Base-by-base conservation (phyloP, 23 tunicate species). In the Trididemnum miniatum region DNA sequence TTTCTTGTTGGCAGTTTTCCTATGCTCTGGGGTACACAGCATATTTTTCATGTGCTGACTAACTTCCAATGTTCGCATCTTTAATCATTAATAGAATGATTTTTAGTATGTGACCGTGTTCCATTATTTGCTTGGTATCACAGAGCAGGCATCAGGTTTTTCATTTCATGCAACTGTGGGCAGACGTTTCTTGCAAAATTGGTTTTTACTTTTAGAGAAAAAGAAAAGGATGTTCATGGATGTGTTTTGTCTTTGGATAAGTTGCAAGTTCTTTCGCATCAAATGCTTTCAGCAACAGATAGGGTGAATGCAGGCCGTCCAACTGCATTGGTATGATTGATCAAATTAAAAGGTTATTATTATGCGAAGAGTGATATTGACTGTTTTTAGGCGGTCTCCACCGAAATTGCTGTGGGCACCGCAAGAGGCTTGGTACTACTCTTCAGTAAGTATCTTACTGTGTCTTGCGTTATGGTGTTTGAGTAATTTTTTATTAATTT, bases 241-340 rank as follows among this genome's bases (percentile, higher is more conserved):
- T 49, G 88, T 65, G 98, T 93, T 18, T 65, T 93, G n/a, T 74
- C 87, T 18, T 32, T 93, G 40, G 34, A 80, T 18, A 34, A 65
- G 28, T 23, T 88, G 87, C 82, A 85, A 57, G 72, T 44, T 38
- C 63, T 93, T 28, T 93, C 98, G 20, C 63, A 86, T 37, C 84
- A 83, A 15, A 80, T 93, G 69, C 31, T 49, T 34, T 84, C 93
- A 5, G 88, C 90, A 0, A 66, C 81, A 44, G 89, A 93, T 0
- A 52, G 89, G 34, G 83, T 93, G 9, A 93, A 93, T 84, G 88
- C 98, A 3, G 98, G 98, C 54, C 79, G 80, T 24, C 98, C 98
- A 20, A 86, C 97, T 1, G 60, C 97, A 34, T 54, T 91, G 87
- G 97, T 91, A 60, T 51, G 87, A 78, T 32, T 44, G 15, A 15